These are phyloP conservation scores for Botia almorhae DNA, from an alignment of 2,797 vertebrate species.

Conservation along the genomic window DNA sequence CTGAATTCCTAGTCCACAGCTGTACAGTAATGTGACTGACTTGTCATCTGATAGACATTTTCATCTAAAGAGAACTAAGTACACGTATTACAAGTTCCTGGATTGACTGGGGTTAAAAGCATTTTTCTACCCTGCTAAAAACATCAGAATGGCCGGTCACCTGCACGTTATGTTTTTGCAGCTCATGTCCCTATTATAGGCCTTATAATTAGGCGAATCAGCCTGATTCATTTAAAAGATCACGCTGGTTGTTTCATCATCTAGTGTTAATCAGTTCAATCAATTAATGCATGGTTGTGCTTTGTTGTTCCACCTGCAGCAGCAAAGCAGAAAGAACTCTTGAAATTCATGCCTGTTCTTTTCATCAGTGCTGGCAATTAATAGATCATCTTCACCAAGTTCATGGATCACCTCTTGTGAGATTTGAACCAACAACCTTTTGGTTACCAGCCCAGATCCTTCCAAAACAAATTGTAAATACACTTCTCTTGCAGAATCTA, in stretches of 20 bases:
- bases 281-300: background rate
- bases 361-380: background rate
- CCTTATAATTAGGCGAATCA: background rate
- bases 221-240: background rate
- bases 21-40: background rate
- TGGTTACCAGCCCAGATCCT: background rate
- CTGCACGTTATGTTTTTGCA: background rate
- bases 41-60: background rate
- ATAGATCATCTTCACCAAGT: background rate
- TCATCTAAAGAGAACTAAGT: background rate
- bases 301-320: background rate
- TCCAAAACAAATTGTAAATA: background rate
- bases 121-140: background rate
- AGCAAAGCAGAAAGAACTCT: background rate
- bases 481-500: background rate
- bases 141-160: background rate
- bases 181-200: background rate
- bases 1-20: background rate
- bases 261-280: constrained; percentile 1
- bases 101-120: background rate
- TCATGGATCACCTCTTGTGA: background rate
- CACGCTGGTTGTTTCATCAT: background rate
- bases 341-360: background rate
- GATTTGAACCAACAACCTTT: background rate
- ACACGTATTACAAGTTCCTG: background rate